Base-by-base conservation (phyloP, 2,113 vertebrate species). In the Bos javanicus region DNA sequence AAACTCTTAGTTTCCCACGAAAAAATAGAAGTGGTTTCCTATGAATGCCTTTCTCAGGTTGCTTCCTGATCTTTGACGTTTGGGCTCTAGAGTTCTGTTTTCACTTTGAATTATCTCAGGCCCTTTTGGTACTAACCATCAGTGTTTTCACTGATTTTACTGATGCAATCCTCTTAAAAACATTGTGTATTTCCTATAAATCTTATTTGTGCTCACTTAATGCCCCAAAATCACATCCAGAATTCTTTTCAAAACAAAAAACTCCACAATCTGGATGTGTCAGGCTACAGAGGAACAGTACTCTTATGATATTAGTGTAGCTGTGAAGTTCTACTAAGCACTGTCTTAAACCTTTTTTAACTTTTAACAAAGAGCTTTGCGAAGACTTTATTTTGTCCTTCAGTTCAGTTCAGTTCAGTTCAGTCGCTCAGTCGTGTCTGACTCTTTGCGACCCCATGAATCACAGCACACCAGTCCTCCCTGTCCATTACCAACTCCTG, bases 141-240 rank as follows among this genome's bases (percentile, higher is more conserved):
- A 83, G 14, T 54, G 28, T 25, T 95, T 92, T 60, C 62, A 62
- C 54, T 88, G 88, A 89, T 54, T 74, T 93, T 60, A 89, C 28
- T 54, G 74, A 54, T 12, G 6, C 16, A 95, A 36, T 78, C 36
- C 36, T 28, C 52, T 87, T 81, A 74, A 82, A 87, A 82, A 62
- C 21, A 36, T 36, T 30, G 46, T 17, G 28, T 7, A 2, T 39
- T 87, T 89, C 54, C 14, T 91, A 54, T 54, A 90, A 86, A 54
- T 71, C 71, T 90, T 59, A 23, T 25, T 90, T 30, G 26, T 56
- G 7, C 80, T 81, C 16, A 56, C 25, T 15, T 5, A 39, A 36
- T 36, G 8, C 25, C 5, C 52, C 9, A 10, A 74, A 90, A 5
- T 15, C 36, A 76, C 14, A 76, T 28, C 36, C 43, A 71, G 39